Base-by-base conservation (phyloP, 2,797 vertebrate species). In the Poecile montanus region DNA sequence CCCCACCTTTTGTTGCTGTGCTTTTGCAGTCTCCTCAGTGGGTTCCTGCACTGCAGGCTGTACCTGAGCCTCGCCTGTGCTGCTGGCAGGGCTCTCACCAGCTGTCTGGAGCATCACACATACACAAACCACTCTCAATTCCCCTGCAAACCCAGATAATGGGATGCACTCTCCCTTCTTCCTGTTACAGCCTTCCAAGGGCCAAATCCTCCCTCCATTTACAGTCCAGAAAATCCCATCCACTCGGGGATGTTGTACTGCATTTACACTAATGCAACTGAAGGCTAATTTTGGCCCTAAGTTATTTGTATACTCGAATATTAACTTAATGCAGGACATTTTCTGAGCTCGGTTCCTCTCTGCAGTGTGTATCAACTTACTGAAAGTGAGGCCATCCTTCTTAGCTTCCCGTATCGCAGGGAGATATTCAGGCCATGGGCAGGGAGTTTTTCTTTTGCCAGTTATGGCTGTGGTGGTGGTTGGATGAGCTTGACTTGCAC, bases 271-370 rank as follows among this genome's bases (percentile, higher is more conserved):
- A 93, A 96, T 95, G 91, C 48, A 86, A 40, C 62, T 13, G 26
- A 60, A 53, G 67, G 89, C 54, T 93, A 92, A 94, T 88, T 93
- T 94, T 81, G 76, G 87, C 88, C 62, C 40, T 9, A 21, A 47
- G 80, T 80, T 94, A 80, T 93, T 85, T 88, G 85, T 94, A 72
- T 32, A 16, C 72, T 70, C 1, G 0, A 66, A 78, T 92, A 96
- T 92, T 94, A 95, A 95, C 75, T 94, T 96, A 93, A 94, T 91
- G 92, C 50, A 82, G 91, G 47, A 58, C 79, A 71, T 95, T 95
- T 96, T 97, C 91, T 85, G 78, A 85, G 89, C 80, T 73, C 8
- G 1, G 48, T 58, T 89, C 88, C 81, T 79, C 92, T 92, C 75
- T 83, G 72, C 76, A 75, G 27, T 2, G 0, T 71, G 14, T 94